These are phyloP conservation scores for Pseudochromis fuscus DNA, from an alignment of 2,797 vertebrate genomes.

Conservation along the genomic window DNA sequence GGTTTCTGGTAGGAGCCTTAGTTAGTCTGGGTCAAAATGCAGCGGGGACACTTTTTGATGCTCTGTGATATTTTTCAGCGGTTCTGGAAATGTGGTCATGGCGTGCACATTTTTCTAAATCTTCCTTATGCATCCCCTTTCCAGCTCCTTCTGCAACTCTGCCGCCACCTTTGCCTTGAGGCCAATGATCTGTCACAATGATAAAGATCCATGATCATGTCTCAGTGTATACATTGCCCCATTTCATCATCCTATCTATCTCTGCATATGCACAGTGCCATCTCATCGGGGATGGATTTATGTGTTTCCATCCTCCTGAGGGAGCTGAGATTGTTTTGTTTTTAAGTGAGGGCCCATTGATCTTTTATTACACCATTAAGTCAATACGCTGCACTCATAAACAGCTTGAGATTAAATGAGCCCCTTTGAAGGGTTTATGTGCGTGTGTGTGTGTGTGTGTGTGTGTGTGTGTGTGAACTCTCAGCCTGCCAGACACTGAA, in stretches of 20 bases:
- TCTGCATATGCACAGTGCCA: conserved; percentile 44
- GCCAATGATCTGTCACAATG: conserved; percentile 60
- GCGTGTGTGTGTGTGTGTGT: conserved; percentile 37
- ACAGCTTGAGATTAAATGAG: conserved; percentile 81
- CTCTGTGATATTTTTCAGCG: conserved; percentile 69
- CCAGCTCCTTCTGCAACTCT: conserved; percentile 17
- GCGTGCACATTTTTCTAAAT: conserved; percentile 49
- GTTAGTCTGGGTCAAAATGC: conserved; percentile 63
- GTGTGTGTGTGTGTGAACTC: conserved; percentile 49
- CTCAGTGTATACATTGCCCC: conserved; percentile 56
- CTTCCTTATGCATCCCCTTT: conserved; percentile 11
- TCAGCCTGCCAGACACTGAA: conserved; percentile 52
- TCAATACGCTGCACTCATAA: conserved; percentile 79
- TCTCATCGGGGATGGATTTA: conserved; percentile 75
- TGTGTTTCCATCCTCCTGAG: conserved; percentile 64
- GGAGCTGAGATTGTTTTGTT: conserved; percentile 79
- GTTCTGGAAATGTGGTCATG: conserved; percentile 76
- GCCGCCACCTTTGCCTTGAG: conserved; percentile 26
- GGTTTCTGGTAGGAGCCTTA: conserved; percentile 64
- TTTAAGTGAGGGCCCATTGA: conserved; percentile 80
- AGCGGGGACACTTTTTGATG: conserved; percentile 67
- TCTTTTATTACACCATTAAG: conserved; percentile 84
- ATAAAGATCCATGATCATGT: conserved; percentile 72
- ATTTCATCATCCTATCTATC: conserved; percentile 56
- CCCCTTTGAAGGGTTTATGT: conserved; percentile 77